Base-by-base conservation (phyloP, 92 coral and sea anemone species). In the Zoanthus sociatus region DNA sequence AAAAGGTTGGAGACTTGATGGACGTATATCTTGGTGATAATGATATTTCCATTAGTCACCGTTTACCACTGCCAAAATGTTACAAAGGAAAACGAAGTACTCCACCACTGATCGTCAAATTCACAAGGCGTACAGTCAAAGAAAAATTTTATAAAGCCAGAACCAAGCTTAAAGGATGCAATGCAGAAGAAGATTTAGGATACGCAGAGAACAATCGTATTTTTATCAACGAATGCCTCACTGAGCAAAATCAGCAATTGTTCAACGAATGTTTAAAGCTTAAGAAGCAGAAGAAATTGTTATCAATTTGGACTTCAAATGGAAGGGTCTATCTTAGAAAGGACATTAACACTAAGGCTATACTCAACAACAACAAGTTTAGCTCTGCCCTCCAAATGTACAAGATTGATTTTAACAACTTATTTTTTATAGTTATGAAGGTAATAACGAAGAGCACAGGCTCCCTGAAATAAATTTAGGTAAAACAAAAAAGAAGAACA, bases 151-250 rank as follows among this genome's bases (percentile, higher is more conserved):
- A 74, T 48, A 74, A 74, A 74, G 78, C 61, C 10, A 74, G 78
- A 74, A 74, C 78, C 17, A 74, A 74, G 61, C 78, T 47, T 61
- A 74, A 46, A 74, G 78, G 18, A 54, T 74, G 56, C 21, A 74
- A 48, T 47, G 47, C 78, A 74, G 47, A 37, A 16, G 78, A 74
- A 74, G 78, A 74, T 30, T 13, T 74, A 5, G 78, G 63, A 48
- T 74, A 74, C 60, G 60, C 78, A 18, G 78, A 48, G 60, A 74
- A 30, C 78, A 74, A 74, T 61, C 30, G 60, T 74, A 74, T 74
- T 30, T 74, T 47, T 74, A 48, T 47, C 58, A 74, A 74, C 78
- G 78, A 74, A 37, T 74, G 78, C 78, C 32, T 74, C 60, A 47
- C 77, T 71, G 77, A 71, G 33, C 77, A 71, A 71, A 71, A 71